Percentiles rank a stretch among this genome's conserved stretches.
These are phyloP conservation scores for Megatriorchis doriae DNA, from an alignment of 2,113 vertebrate genomes.

Conservation along the genomic window DNA sequence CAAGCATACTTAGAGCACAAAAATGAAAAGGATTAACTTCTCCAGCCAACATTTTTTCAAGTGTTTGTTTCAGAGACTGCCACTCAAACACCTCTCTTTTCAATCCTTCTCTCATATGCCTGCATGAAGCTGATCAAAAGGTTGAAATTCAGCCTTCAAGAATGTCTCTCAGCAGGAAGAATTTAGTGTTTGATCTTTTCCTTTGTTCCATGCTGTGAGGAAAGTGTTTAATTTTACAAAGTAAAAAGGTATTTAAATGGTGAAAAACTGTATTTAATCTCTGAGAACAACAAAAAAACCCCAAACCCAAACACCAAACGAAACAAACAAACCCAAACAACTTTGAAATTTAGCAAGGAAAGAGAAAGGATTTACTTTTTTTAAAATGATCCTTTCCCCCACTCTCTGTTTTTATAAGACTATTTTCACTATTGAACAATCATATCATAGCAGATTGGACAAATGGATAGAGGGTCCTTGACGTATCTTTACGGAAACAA, in stretches of 20 bases:
- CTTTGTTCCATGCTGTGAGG: neutral
- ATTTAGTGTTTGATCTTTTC: slow-evolving; percentile 32
- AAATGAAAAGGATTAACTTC: neutral
- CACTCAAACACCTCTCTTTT: neutral
- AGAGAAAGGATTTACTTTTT: neutral
- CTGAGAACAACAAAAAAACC: neutral
- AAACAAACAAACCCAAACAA: neutral
- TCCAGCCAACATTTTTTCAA: neutral
- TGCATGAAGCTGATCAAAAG: neutral
- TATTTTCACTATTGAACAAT: neutral
- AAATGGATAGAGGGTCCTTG: neutral
- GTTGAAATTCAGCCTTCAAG: slow-evolving; percentile 17
- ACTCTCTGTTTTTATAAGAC: neutral
- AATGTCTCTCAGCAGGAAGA: neutral
- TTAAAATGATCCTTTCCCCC: rapidly evolving
- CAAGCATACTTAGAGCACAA: neutral
- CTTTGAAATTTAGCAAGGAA: neutral
- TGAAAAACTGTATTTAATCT: neutral
- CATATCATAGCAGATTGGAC: neutral
- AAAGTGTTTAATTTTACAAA: neutral
- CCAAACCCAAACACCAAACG: neutral
- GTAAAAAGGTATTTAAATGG: neutral
- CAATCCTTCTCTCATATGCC: neutral
- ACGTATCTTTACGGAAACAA: neutral
- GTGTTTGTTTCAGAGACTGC: neutral